Conservation (phyloP, 2,888 invertebrate genomes). For the Andrena bucephala region DNA sequence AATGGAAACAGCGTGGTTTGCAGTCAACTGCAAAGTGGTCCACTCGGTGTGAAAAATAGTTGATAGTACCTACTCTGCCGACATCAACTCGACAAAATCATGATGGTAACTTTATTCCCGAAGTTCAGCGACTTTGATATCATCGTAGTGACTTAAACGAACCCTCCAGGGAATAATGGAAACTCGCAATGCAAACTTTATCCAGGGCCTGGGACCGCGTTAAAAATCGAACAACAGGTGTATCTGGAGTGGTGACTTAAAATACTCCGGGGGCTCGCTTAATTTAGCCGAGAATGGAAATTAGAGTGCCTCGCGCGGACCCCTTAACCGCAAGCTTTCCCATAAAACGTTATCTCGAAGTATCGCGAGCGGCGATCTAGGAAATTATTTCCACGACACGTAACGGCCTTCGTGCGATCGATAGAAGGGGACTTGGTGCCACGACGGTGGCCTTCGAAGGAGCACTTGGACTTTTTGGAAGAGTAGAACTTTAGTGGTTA, state of each 20-base stretch:
- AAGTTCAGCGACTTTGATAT: not conserved
- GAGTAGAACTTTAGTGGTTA: not conserved
- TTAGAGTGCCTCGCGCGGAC: not conserved
- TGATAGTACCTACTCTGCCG: not conserved
- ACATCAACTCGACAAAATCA: slow-evolving; percentile 5
- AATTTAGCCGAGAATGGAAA: slow-evolving; percentile 6
- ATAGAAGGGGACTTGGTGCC: not conserved
- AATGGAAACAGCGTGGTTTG: too few relatives aligned
- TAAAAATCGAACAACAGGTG: slow-evolving; percentile 9
- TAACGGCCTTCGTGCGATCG: slow-evolving; percentile 22
- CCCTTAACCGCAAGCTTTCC: slow-evolving; percentile 10
- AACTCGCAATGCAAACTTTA: not conserved
- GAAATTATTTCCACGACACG: slow-evolving; percentile 39
- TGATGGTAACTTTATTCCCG: slow-evolving; percentile 8
- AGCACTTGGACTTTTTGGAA: not conserved
- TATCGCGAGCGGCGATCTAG: slow-evolving; percentile 6
- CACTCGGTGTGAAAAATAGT: not conserved
- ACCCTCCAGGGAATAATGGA: not conserved
- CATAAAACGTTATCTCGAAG: slow-evolving; percentile 31
- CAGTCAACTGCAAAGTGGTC: too few relatives aligned
- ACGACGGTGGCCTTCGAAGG: not conserved
- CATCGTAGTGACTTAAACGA: not conserved
- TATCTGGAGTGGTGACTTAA: not conserved
- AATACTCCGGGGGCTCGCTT: not conserved
- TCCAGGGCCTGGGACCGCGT: too few relatives aligned